A percentile compares a stretch with the other conserved stretches of the same genome.
Conservation (phyloP, 2,888 invertebrate species). For the Pandemis cinnamomeana region DNA sequence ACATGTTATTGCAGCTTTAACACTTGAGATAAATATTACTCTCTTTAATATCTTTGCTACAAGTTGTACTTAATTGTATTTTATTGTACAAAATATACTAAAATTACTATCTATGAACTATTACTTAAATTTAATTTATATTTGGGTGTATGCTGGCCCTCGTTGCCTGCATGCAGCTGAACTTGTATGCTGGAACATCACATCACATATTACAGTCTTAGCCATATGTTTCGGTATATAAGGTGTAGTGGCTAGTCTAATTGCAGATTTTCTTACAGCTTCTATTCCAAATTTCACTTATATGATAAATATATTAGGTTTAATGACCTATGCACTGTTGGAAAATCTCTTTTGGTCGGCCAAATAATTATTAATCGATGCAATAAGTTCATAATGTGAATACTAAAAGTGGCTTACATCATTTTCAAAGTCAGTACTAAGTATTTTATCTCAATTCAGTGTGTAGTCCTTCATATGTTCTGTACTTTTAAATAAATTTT, state of each 20-base stretch:
- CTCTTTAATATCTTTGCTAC: conserved; percentile 87
- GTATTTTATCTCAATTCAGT: conserved; percentile 84
- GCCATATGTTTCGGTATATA: conserved; percentile 83
- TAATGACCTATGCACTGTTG: conserved; percentile 83
- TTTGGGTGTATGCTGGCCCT: conserved; percentile 82
- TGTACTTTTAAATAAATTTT: conserved; percentile 84
- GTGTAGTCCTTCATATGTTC: conserved; percentile 84
- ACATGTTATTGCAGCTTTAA: conserved; percentile 84
- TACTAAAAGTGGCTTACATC: conserved; percentile 84
- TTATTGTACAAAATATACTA: conserved; percentile 89
- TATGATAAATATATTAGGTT: conserved; percentile 74
- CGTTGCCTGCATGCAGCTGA: conserved; percentile 82
- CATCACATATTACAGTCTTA: conserved; percentile 80
- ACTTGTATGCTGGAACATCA: conserved; percentile 84
- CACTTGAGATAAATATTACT: conserved; percentile 84
- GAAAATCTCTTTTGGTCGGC: conserved; percentile 85
- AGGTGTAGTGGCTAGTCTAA: conserved; percentile 83
- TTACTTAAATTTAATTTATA: conserved; percentile 80
- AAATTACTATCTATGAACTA: conserved; percentile 84
- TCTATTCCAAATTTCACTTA: conserved; percentile 83
- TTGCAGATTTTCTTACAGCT: conserved; percentile 85
- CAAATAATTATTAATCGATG: conserved; percentile 81
- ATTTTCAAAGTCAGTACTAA: conserved; percentile 81
- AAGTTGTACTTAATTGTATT: conserved; percentile 88
- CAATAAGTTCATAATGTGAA: conserved; percentile 84